Evolutionary conservation across 2,888 invertebrate genomes (phyloP).

Genomic region (Erpobdella octoculata): DNA sequence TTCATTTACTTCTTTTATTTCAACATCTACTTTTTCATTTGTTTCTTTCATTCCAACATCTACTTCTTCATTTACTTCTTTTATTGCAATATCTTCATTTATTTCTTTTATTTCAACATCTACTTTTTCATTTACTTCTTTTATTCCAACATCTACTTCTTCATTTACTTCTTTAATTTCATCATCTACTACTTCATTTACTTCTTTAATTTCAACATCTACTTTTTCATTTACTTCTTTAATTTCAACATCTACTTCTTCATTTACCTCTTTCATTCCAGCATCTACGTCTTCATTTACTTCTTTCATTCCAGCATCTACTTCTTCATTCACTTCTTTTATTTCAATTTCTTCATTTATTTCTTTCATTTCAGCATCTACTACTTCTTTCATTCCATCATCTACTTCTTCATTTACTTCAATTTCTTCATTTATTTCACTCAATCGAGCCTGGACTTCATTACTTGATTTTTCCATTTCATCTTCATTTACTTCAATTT

Average conservation of each 20-base stretch:
- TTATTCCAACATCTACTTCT: not conserved
- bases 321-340: too few species aligned
- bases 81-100: not conserved
- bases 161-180: not conserved
- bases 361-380: too few species aligned
- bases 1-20: not conserved
- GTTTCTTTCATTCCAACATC: not conserved
- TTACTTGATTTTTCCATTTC: too few species aligned
- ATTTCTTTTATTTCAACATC: too few species aligned
- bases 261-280: not conserved
- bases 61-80: not conserved
- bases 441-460: too few species aligned
- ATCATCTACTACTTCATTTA: constrained; percentile 1
- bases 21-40: not conserved
- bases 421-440: too few species aligned
- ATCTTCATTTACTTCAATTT: too few species aligned
- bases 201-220: not conserved
- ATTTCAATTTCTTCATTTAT: too few species aligned
- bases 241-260: not conserved
- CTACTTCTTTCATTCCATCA: too few species aligned
- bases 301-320: too few species aligned
- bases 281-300: too few species aligned
- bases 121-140: not conserved
- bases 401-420: too few species aligned
- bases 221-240: not conserved